Evolutionary conservation across 2,888 invertebrate genomes (phyloP).

Genomic region (Phyto melanocephala): DNA sequence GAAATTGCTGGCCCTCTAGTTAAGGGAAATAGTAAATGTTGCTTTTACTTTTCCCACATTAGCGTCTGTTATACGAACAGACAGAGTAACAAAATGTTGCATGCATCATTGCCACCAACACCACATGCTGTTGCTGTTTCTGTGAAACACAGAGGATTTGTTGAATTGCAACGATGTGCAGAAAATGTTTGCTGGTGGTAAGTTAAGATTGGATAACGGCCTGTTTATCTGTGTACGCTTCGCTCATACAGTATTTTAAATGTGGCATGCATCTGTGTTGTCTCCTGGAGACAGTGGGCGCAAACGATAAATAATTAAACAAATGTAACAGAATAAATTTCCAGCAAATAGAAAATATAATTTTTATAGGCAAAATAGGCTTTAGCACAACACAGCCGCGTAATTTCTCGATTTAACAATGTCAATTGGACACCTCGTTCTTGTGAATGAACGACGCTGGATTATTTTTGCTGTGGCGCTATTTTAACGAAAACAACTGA

Average conservation of each 20-base stretch:
- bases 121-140: neutral
- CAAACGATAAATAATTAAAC: no score
- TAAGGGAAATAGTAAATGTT: slow-evolving; percentile 62
- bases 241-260: slow-evolving; percentile 24
- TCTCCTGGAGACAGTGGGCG: neutral
- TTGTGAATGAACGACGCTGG: no score
- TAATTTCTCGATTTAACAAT: no score
- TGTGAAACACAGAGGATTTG: neutral
- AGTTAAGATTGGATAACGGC: slow-evolving; percentile 16
- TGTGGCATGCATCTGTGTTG: slow-evolving; percentile 54
- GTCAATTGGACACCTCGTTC: no score
- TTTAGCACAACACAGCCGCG: no score
- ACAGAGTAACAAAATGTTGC: slow-evolving; percentile 27
- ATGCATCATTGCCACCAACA: slow-evolving; percentile 16
- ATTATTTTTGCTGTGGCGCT: no score
- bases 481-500: no score
- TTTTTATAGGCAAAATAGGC: no score
- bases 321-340: no score
- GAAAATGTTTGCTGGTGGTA: slow-evolving; percentile 55
- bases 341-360: no score
- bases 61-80: neutral
- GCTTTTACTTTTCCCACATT: slow-evolving; percentile 57
- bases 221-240: neutral
- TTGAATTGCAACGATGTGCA: neutral
- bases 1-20: slow-evolving; percentile 51